Base-by-base conservation (phyloP, 2,888 invertebrate species). In the Orchesella flavescens region DNA sequence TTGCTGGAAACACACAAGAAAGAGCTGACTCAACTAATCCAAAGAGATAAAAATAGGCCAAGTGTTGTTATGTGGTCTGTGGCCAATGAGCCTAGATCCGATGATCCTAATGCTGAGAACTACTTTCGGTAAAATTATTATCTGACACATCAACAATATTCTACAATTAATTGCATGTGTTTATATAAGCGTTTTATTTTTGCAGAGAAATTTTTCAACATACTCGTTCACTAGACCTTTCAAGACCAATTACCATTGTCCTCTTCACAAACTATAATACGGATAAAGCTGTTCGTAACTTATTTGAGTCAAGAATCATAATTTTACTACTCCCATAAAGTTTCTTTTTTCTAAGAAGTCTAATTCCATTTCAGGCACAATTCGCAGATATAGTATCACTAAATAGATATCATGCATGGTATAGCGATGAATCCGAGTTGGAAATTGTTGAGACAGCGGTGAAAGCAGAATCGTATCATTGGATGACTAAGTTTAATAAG, bases 61-160 rank as follows among this genome's bases (percentile, higher is more conserved):
- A 95, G 96, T 79, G 97, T 97, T 17, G 93, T 98, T 83, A 95
- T 97, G 93, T 99, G 99, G 99, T 98, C 98, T 9, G 94, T 98
- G 79, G 95, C 98, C n/a, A 99, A 99, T 91, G 98, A 99, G 90
- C 98, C 98, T 0, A 92, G 94, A 85, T 94, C 95, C 0, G 92
- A 93, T 82, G 91, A 93, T 75, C 89, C 91, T 17, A 92, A 92
- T 78, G 94, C 97, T 1, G 94, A 94, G 85, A 91, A 92, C 53
- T 98, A 98, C 90, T 98, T 96, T 90, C 93, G 92, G 95, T 95
- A 91, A 34, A 34, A 34, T n/a, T n/a, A n/a, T n/a, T n/a, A n/a
- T n/a, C n/a, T n/a, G n/a, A n/a, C n/a, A n/a, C n/a, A n/a, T n/a
- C n/a, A n/a, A n/a, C n/a, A n/a, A n/a, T n/a, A n/a, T n/a, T n/a